Conservation (phyloP, 2,113 vertebrate genomes). For the Vidua macroura region DNA sequence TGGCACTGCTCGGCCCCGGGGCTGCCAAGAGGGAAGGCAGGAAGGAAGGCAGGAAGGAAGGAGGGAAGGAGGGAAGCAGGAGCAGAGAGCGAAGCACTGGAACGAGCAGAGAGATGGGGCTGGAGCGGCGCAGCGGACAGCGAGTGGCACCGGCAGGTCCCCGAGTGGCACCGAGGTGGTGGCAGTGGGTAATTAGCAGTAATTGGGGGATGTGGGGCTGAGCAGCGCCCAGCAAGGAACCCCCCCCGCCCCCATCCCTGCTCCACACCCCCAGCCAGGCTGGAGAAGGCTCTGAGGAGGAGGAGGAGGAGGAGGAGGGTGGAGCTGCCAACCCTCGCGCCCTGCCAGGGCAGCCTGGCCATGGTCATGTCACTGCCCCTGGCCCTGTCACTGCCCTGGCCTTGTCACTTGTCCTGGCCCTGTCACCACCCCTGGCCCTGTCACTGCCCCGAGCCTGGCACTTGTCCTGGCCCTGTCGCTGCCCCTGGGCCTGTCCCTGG, state of each 20-base stretch:
- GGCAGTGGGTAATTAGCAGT: background rate
- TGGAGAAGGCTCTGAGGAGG: background rate
- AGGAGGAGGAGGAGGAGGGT: background rate
- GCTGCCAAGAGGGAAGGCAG: constrained; percentile 35
- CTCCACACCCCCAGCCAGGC: background rate
- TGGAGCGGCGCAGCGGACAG: background rate
- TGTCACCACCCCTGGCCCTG: too few relatives aligned
- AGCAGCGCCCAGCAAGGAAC: background rate
- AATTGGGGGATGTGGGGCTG: background rate
- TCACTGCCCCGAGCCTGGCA: too few relatives aligned
- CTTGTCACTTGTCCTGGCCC: too few relatives aligned
- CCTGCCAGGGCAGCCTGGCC: background rate
- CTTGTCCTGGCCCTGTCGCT: background rate
- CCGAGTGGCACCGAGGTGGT: rapidly evolving
- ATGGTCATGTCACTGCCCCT: background rate
- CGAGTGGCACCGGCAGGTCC: rapidly evolving
- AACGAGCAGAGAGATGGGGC: background rate
- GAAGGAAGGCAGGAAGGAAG: background rate
- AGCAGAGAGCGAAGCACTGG: background rate
- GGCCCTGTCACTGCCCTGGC: too few relatives aligned
- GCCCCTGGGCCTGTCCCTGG: background rate
- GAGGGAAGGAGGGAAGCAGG: background rate
- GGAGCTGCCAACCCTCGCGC: background rate
- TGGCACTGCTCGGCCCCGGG: background rate
- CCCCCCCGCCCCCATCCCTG: background rate